These are phyloP conservation scores for Lepidocyrtoides sp. DNA, from an alignment of 2,888 invertebrate genomes.

Conservation along the genomic window DNA sequence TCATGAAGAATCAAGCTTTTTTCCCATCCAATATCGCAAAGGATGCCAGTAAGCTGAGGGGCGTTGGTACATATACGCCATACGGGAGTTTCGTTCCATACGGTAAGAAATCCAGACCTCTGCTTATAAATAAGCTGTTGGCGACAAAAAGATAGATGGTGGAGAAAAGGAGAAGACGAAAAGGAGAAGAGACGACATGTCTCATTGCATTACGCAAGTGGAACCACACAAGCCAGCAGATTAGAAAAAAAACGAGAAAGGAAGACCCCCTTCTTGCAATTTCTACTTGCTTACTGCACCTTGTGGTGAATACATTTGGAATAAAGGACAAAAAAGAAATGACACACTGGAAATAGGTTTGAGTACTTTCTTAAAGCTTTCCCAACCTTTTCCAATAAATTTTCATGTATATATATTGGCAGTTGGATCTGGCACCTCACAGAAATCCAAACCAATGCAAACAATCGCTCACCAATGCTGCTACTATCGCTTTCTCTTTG, in stretches of 20 bases:
- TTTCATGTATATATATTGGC: background rate
- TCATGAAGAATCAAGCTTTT: background rate
- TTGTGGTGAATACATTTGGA: slow-evolving; percentile 11
- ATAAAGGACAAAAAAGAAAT: slow-evolving; percentile 37
- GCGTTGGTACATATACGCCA: background rate
- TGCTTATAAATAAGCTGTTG: slow-evolving; percentile 12
- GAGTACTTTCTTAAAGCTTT: background rate
- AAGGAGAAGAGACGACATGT: background rate
- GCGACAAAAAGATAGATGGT: slow-evolving; percentile 15
- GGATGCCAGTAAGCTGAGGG: background rate
- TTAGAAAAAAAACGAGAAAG: background rate
- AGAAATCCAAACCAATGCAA: background rate
- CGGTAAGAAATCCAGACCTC: background rate
- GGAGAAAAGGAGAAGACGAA: background rate
- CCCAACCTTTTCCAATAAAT: slow-evolving; percentile 6
- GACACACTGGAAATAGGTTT: slow-evolving; percentile 23
- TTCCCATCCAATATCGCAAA: background rate
- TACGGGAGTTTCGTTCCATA: background rate
- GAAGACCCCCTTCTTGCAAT: slow-evolving; percentile 1
- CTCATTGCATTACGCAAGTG: background rate
- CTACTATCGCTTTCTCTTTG: too few relatives aligned
- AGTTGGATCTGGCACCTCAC: background rate
- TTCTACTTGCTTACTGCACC: slow-evolving; percentile 7
- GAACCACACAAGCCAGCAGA: background rate
- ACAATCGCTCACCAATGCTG: too few relatives aligned